phyloP scores from a whole-genome alignment of 2,888 invertebrate species.

The Pharmacophagus antenor region DNA sequence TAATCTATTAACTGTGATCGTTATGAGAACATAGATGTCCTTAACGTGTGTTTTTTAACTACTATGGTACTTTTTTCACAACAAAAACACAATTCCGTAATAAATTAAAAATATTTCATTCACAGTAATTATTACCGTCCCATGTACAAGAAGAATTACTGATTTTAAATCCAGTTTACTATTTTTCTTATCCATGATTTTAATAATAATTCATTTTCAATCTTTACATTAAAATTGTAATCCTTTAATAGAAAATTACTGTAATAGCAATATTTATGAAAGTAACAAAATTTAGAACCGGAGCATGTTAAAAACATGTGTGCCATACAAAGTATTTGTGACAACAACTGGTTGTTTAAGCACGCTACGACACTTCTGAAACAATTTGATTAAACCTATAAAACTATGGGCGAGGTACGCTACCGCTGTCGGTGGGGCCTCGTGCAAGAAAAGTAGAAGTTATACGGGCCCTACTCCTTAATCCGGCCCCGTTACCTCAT shows the following conservation, averaged over 20 bases:
- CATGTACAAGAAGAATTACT: too few relatives aligned
- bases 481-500: conserved; percentile 48
- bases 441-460: conserved; percentile 58
- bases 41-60: too few relatives aligned
- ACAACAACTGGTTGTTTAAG: background rate
- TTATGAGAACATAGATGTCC: too few relatives aligned
- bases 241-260: conserved; percentile 18
- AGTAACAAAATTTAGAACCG: conserved; percentile 24
- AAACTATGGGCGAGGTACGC: conserved; percentile 54
- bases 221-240: background rate
- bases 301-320: conserved; percentile 69
- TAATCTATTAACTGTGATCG: too few relatives aligned
- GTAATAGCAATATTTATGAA: conserved; percentile 41
- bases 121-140: too few relatives aligned
- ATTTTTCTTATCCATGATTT: too few relatives aligned
- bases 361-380: conserved; percentile 54
- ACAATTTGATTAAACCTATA: conserved; percentile 78
- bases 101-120: too few relatives aligned
- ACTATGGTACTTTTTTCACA: too few relatives aligned
- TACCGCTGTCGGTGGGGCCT: conserved; percentile 33
- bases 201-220: background rate
- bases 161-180: too few relatives aligned
- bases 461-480: conserved; percentile 55
- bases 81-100: too few relatives aligned
- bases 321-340: conserved; percentile 43